Base-by-base conservation (phyloP, 2,113 vertebrate species). In the Cryptotis parvus region DNA sequence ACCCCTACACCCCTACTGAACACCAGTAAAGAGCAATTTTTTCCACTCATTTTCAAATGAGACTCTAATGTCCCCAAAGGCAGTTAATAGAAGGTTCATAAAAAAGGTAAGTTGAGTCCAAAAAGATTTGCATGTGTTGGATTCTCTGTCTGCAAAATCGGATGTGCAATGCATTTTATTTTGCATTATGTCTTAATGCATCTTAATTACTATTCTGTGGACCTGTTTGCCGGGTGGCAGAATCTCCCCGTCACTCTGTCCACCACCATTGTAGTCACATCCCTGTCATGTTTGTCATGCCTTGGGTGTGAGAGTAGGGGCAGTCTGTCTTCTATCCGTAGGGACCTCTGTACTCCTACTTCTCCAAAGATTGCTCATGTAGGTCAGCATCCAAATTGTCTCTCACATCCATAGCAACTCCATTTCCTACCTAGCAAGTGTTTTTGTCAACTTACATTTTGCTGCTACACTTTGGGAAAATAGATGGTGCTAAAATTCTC, bases 141-240 rank as follows among this genome's bases (percentile, higher is more conserved):
- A 49, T 68, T 90, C 37, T 82, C 84, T 89, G n/a, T 82, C 84
- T 89, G n/a, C 22, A 84, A 74, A 65, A 73, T 81, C 55, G 37
- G 27, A 58, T 39, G 45, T 52, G 29, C 3, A 18, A 49, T 75
- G 41, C 7, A 31, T 45, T 84, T 14, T 49, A 49, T 49, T 49
- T 49, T 49, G 9, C 9, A 49, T 49, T 49, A 14, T n/a, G n/a
- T n/a, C n/a, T 49, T 14, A 33, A 49, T 58, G 81, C 22, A 90
- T 52, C 31, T 77, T 24, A 31, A 31, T 85, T 82, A 70, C 61
- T 66, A 27, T 24, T 29, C 74, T 65, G 33, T 16, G 3, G 65
- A 31, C 0, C 31, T 45, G 39, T 89, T 52, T 5, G 11, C 52
- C n/a, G 35, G 41, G 11, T 61, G 18, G 41, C 35, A 0, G n/a